These are phyloP conservation scores for Cassiopea xamachana DNA, from an alignment of 30 jellyfish, hydroid and myxozoan genomes.

Conservation along the genomic window DNA sequence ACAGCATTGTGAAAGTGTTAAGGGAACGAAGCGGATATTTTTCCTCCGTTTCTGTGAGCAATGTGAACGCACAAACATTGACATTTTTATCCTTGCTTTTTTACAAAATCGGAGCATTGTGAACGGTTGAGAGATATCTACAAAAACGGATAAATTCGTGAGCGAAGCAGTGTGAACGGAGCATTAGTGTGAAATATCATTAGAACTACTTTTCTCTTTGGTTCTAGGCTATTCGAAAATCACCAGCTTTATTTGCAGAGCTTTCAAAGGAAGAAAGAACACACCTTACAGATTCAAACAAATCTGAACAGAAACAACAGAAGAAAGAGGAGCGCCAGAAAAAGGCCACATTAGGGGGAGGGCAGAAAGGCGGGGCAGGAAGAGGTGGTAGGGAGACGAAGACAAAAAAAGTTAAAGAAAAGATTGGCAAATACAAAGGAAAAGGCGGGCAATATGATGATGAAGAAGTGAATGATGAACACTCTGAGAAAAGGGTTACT, in stretches of 20 bases:
- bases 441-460: slow-evolving; percentile 72
- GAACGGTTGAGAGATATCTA: no score
- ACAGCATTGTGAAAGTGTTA: no score
- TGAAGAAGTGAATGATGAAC: slow-evolving; percentile 69
- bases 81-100: no score
- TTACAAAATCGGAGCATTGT: no score
- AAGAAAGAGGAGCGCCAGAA: slow-evolving; percentile 91
- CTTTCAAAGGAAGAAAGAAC: slow-evolving; percentile 80
- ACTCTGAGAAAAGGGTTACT: slow-evolving; percentile 25
- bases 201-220: not conserved
- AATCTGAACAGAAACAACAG: slow-evolving; percentile 66
- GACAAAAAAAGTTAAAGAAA: slow-evolving; percentile 83
- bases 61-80: no score
- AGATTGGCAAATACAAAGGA: slow-evolving; percentile 38
- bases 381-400: slow-evolving; percentile 94
- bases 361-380: slow-evolving; percentile 96
- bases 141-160: no score
- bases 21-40: no score
- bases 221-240: slow-evolving; percentile 70
- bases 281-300: slow-evolving; percentile 66
- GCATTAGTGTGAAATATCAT: no score
- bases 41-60: no score
- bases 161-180: no score
- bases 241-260: slow-evolving; percentile 93
- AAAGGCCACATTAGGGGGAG: slow-evolving; percentile 88